Evolutionary conservation across 2,888 invertebrate genomes (phyloP).

Genomic region (Clivina fossor): DNA sequence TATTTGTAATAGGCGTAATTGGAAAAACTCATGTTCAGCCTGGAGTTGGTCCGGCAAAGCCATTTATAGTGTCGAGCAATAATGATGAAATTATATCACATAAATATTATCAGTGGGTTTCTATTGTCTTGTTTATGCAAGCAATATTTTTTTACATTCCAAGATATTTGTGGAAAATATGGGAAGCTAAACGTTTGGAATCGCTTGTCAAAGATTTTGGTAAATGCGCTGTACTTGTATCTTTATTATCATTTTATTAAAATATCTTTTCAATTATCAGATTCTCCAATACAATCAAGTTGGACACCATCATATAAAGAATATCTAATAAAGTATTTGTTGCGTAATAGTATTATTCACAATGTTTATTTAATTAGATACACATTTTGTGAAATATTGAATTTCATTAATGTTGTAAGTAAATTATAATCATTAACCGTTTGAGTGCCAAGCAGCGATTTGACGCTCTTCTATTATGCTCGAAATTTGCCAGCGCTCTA

Average conservation of each 20-base stretch:
- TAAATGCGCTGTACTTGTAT: no score
- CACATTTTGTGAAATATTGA: slow-evolving; percentile 71
- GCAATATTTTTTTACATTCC: slow-evolving; percentile 69
- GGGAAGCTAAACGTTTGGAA: slow-evolving; percentile 67
- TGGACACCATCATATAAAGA: slow-evolving; percentile 60
- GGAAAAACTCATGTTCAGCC: slow-evolving; percentile 54
- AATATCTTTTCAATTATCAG: no score
- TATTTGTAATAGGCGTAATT: slow-evolving; percentile 15
- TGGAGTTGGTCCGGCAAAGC: slow-evolving; percentile 54
- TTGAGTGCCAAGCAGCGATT: no score
- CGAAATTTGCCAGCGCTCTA: no score
- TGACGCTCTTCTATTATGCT: no score
- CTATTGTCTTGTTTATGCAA: slow-evolving; percentile 67
- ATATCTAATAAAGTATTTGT: slow-evolving; percentile 61
- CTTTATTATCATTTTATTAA: no score
- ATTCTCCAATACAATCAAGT: slow-evolving; percentile 58
- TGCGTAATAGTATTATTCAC: slow-evolving; percentile 60
- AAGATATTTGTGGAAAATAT: slow-evolving; percentile 70
- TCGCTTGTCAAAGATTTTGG: slow-evolving; percentile 63
- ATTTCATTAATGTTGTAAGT: slow-evolving; percentile 73
- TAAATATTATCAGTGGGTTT: slow-evolving; percentile 74
- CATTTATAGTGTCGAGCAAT: slow-evolving; percentile 13
- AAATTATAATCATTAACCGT: slow-evolving; percentile 24
- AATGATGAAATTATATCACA: slow-evolving; percentile 60
- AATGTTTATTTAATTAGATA: slow-evolving; percentile 68